A percentile compares a stretch with the other conserved stretches of the same genome.
These are phyloP conservation scores for Rattus rattus DNA, from an alignment of 2,113 vertebrate genomes.

Conservation along the genomic window DNA sequence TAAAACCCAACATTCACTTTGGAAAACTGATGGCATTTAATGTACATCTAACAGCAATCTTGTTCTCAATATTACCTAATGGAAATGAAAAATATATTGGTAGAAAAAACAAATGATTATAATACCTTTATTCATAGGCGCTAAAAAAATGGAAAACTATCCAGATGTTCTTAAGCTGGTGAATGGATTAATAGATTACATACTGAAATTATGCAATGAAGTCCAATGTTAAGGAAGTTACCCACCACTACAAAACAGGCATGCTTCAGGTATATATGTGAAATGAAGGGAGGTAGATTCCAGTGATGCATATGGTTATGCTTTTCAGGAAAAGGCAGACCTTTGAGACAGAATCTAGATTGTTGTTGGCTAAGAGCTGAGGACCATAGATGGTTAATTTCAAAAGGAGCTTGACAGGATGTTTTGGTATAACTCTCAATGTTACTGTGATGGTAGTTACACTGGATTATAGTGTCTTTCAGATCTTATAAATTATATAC, in stretches of 20 bases:
- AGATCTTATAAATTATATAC: background rate
- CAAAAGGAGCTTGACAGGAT: background rate
- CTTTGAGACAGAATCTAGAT: background rate
- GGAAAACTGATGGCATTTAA: background rate
- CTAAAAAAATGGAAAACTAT: background rate
- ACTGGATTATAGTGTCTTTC: background rate
- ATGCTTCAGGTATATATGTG: background rate
- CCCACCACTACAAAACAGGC: background rate
- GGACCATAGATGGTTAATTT: background rate
- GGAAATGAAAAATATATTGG: background rate
- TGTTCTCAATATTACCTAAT: background rate
- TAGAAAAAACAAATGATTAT: slow-evolving; percentile 19
- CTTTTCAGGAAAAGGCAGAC: background rate
- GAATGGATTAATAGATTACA: background rate
- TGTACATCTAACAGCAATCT: background rate
- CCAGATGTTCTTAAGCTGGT: background rate
- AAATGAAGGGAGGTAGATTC: background rate
- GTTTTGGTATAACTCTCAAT: background rate
- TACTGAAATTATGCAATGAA: background rate
- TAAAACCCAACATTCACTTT: background rate
- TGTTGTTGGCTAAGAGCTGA: no score
- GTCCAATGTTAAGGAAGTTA: background rate
- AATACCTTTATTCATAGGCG: slow-evolving; percentile 34
- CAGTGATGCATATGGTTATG: background rate
- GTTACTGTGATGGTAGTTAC: background rate